Base-by-base conservation (phyloP, 1,140 invertebrate genomes). In the Lasaia peninsularis region DNA sequence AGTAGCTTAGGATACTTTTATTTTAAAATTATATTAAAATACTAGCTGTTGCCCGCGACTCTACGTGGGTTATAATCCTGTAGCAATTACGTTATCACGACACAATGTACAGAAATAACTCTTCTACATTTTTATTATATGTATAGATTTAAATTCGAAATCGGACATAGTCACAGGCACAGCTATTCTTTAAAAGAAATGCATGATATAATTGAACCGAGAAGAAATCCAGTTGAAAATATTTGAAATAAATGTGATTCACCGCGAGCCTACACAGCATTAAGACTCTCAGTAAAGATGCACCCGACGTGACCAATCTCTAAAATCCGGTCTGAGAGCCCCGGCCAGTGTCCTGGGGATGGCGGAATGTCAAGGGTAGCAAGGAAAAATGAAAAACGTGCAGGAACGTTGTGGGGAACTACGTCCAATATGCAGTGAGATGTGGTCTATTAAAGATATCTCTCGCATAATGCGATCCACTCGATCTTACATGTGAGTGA, bases 361-460 rank as follows among this genome's bases (percentile, higher is more conserved):
- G 56, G 24, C 49, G 62, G 53, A 62, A 71, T 65, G 69, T 58
- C 55, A 49, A 52, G 53, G 18, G 55, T 52, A 51, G 54, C 10
- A 51, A 12, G 51, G 37, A 62, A 62, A 62, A 57, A 64, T 64
- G 60, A 69, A 51, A 51, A 67, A 69, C 60, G 62, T 63, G 35
- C 32, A 50, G 21, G 18, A 49, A 49, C 28, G 21, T 21, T 21
- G n/a, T 12, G 49, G 21, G n/a, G 14, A 48, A 28, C 16, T 48
- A 16, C 3, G 18, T 21, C 31, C 40, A 62, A 49, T 61, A 40
- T 56, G 57, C 58, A 50, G 50, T 49, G 21, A 49, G 24, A 50
- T 37, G 37, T 54, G 52, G 16, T 18, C 55, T 52, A 28, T 28
- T 28, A 7, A 7, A 28, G 8, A 28, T 28, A 28, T 28, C 8